A percentile compares a stretch with the other conserved stretches of the same genome.
Evolutionary conservation across 2,888 invertebrate genomes (phyloP).

Genomic region (Pocota personata): DNA sequence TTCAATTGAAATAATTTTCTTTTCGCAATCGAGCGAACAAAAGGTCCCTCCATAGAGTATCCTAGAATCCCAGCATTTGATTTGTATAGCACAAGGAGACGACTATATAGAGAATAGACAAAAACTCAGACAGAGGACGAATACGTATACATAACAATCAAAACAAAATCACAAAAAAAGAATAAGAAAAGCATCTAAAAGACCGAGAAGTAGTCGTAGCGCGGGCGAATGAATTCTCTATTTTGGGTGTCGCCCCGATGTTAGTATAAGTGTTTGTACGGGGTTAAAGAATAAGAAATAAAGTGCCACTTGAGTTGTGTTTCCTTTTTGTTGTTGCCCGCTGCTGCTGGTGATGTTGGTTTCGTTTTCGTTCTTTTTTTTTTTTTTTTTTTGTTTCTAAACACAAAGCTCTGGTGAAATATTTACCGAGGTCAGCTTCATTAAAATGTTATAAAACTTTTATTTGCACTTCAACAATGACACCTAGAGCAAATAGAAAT

Average conservation of each 20-base stretch:
- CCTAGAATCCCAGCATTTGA: conserved; percentile 25
- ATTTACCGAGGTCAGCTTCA: conserved; percentile 72
- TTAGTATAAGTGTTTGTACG: conserved; percentile 27
- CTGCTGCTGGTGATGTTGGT: neutral
- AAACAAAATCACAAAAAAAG: neutral
- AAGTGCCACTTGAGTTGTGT: conserved; percentile 54
- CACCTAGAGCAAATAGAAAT: conserved; percentile 37
- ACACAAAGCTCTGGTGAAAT: conserved; percentile 40
- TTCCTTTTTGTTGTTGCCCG: neutral
- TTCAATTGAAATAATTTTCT: conserved; percentile 35
- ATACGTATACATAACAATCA: neutral
- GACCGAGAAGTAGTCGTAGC: neutral
- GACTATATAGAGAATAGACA: conserved; percentile 2
- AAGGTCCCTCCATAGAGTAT: conserved; percentile 2
- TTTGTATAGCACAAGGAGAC: conserved; percentile 12
- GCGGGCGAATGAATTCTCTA: conserved; percentile 12
- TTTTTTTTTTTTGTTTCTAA: neutral
- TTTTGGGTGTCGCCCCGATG: conserved; percentile 22
- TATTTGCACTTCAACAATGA: conserved; percentile 53
- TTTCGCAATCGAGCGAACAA: conserved; percentile 25
- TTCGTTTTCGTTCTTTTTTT: neutral
- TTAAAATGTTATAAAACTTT: conserved; percentile 70
- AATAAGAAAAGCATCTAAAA: conserved; percentile 18
- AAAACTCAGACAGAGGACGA: conserved; percentile 24
- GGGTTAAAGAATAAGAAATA: conserved; percentile 43